Evolutionary conservation across 1,140 invertebrate genomes (phyloP).

Genomic region (Stratiolaelaps scimitus): DNA sequence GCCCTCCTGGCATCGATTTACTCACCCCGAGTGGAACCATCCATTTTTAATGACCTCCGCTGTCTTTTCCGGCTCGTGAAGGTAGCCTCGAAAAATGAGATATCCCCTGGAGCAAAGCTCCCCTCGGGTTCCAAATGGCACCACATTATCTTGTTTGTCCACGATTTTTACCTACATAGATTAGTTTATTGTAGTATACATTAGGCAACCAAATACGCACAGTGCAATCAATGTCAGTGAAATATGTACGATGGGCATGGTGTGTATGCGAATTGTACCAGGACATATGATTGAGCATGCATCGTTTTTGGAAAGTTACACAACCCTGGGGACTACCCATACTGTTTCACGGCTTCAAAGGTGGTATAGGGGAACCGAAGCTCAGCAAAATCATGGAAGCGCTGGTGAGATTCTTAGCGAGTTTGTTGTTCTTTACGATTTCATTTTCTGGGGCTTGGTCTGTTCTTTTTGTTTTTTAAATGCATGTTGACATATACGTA

Average conservation of each 20-base stretch:
- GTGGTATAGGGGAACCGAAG: too few species aligned
- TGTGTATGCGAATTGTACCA: constrained; percentile 33
- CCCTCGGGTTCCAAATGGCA: constrained; percentile 61
- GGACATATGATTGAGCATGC: too few species aligned
- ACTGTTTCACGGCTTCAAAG: too few species aligned
- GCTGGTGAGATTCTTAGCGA: too few species aligned
- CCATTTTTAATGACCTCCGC: constrained; percentile 54
- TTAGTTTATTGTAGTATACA: neutral
- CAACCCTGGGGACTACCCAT: too few species aligned
- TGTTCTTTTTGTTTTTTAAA: too few species aligned
- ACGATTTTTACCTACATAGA: constrained; percentile 52
- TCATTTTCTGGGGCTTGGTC: too few species aligned
- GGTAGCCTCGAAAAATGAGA: constrained; percentile 69
- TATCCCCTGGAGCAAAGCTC: constrained; percentile 74
- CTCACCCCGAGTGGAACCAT: constrained; percentile 83
- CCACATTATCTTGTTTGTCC: constrained; percentile 53
- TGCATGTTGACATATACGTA: too few species aligned
- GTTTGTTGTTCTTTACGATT: too few species aligned
- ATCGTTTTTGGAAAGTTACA: too few species aligned
- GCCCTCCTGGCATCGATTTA: neutral
- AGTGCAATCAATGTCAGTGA: constrained; percentile 25
- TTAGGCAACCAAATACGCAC: neutral
- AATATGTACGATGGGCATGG: constrained; percentile 26
- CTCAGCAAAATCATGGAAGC: too few species aligned
- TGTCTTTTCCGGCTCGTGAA: constrained; percentile 66